Evolutionary conservation across 2,888 invertebrate genomes (phyloP).

Genomic region (Drosophila neutralis): DNA sequence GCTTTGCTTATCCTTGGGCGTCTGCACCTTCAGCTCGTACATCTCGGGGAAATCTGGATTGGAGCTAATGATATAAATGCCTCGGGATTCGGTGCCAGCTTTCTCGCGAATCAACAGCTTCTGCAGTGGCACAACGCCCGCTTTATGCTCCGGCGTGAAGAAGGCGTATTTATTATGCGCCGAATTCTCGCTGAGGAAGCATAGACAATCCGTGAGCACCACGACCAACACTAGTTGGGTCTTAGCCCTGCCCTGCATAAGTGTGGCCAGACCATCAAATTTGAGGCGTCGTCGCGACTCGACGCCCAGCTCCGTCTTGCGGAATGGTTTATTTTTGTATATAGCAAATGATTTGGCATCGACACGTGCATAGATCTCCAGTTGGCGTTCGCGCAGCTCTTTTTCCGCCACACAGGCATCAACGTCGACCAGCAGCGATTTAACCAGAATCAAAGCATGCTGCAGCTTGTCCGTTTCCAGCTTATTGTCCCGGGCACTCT

Average conservation of each 20-base stretch:
- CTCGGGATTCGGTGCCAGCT: slow-evolving; percentile 94
- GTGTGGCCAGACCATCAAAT: slow-evolving; percentile 94
- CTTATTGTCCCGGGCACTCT: slow-evolving; percentile 93
- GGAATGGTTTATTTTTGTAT: slow-evolving; percentile 94
- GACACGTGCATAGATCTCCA: slow-evolving; percentile 96
- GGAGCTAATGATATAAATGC: slow-evolving; percentile 96
- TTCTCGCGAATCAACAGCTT: slow-evolving; percentile 97
- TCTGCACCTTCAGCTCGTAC: slow-evolving; percentile 96
- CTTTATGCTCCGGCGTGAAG: slow-evolving; percentile 97
- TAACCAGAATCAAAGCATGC: slow-evolving; percentile 91
- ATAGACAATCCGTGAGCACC: slow-evolving; percentile 95
- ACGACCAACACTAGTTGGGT: slow-evolving; percentile 95
- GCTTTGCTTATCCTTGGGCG: slow-evolving; percentile 94
- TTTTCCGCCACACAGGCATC: slow-evolving; percentile 97
- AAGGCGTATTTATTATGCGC: slow-evolving; percentile 95
- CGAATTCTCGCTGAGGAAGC: slow-evolving; percentile 96
- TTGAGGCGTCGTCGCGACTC: slow-evolving; percentile 93
- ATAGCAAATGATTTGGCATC: slow-evolving; percentile 96
- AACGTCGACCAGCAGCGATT: slow-evolving; percentile 95
- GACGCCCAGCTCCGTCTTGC: slow-evolving; percentile 95
- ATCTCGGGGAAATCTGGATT: slow-evolving; percentile 97
- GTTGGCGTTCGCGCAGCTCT: slow-evolving; percentile 93
- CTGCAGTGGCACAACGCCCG: slow-evolving; percentile 96
- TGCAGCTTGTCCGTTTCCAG: slow-evolving; percentile 92
- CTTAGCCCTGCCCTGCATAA: slow-evolving; percentile 96